phyloP scores from a whole-genome alignment of 2,888 invertebrate genomes.

The Mythimna pallens region DNA sequence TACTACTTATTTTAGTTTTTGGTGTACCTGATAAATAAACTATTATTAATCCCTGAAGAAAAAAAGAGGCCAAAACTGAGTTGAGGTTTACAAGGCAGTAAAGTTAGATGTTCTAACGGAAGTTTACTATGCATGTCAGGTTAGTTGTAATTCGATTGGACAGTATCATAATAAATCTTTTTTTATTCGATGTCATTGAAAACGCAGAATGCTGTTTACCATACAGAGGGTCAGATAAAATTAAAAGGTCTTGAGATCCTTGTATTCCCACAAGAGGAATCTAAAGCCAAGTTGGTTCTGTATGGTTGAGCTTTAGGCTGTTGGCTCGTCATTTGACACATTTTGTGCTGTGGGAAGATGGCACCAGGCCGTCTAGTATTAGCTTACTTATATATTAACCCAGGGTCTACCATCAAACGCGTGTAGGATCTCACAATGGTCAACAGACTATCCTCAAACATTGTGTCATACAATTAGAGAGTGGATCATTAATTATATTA shows the following conservation, averaged over 20 bases:
- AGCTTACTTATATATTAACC: background rate
- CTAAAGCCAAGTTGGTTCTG: background rate
- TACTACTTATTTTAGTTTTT: background rate
- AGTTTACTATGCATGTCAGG: background rate
- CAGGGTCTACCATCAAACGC: too few species aligned
- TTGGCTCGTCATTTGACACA: background rate
- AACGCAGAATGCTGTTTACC: constrained; percentile 24
- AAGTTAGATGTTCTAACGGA: background rate
- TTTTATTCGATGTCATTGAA: constrained; percentile 13
- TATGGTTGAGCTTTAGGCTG: background rate
- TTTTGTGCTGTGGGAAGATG: background rate
- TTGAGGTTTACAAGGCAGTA: background rate
- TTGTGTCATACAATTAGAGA: constrained; percentile 45
- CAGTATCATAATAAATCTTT: constrained; percentile 23
- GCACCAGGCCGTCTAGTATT: background rate
- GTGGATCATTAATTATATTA: too few species aligned
- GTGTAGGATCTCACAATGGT: background rate
- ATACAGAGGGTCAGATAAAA: background rate
- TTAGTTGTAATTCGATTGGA: constrained; percentile 4
- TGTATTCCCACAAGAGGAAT: background rate
- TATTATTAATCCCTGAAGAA: background rate
- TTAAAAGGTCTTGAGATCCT: background rate
- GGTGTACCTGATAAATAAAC: background rate
- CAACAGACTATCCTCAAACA: constrained; percentile 11
- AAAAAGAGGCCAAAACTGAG: background rate